phyloP scores from a whole-genome alignment of 2,797 vertebrate genomes.

The Pipistrellus kuhlii region DNA sequence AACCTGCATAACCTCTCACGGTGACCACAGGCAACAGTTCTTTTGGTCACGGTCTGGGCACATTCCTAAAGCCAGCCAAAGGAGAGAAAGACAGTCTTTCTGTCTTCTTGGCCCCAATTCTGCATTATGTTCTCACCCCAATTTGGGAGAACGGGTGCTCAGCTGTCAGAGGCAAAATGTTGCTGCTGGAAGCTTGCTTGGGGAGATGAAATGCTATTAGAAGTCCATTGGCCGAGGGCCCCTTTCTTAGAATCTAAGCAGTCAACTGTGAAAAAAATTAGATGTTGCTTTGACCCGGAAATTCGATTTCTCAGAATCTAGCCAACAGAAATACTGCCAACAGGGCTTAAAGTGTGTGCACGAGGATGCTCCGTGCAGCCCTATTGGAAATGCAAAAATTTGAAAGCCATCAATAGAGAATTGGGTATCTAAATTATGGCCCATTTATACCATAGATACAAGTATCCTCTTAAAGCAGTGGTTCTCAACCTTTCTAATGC shows the following conservation, averaged over 20 bases:
- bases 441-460: no score
- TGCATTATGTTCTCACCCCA: not conserved
- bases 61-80: not conserved
- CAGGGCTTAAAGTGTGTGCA: not conserved
- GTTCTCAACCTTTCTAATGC: no score
- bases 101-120: not conserved
- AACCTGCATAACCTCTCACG: not conserved
- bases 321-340: constrained; percentile 23
- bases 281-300: constrained; percentile 28
- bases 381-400: not conserved
- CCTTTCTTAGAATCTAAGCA: constrained; percentile 25
- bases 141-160: not conserved
- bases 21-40: not conserved
- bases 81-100: not conserved
- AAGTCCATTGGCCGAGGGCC: not conserved
- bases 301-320: constrained; percentile 50
- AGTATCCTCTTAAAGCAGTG: no score
- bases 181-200: not conserved
- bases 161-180: not conserved
- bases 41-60: not conserved
- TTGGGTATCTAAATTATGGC: not conserved
- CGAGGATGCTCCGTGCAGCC: not conserved
- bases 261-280: constrained; percentile 37
- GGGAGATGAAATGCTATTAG: not conserved
- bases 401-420: not conserved